These are phyloP conservation scores for Zelleria hepariella DNA, from an alignment of 2,888 invertebrate genomes.

Conservation along the genomic window DNA sequence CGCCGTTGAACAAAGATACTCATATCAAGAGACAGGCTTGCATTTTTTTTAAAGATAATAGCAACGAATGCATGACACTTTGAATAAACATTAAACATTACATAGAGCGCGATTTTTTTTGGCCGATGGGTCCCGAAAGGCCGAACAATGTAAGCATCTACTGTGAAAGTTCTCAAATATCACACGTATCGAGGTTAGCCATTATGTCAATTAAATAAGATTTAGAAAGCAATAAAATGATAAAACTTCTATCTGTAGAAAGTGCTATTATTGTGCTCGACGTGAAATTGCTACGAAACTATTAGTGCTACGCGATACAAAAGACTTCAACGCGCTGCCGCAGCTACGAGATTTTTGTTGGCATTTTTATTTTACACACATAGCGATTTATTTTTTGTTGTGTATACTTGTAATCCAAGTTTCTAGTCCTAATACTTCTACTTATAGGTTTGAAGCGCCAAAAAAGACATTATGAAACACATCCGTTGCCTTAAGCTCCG, in stretches of 20 bases:
- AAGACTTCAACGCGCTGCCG: slow-evolving; percentile 51
- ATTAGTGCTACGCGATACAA: slow-evolving; percentile 23
- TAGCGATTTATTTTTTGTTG: neutral
- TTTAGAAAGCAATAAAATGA: slow-evolving; percentile 4
- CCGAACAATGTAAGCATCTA: neutral
- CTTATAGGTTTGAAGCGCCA: no score
- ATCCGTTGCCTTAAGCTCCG: neutral
- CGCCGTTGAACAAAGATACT: no score
- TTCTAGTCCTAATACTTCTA: no score
- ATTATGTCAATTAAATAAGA: slow-evolving; percentile 4
- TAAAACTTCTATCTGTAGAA: slow-evolving; percentile 20
- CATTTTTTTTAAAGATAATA: no score
- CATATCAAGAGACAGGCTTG: no score
- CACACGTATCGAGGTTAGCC: neutral
- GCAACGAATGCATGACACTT: no score
- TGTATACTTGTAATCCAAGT: no score
- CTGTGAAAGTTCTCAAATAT: neutral
- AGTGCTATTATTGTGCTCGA: slow-evolving; percentile 14
- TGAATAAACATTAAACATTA: neutral
- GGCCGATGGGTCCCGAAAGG: neutral
- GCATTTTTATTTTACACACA: neutral
- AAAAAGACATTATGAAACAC: neutral
- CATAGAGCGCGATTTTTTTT: neutral
- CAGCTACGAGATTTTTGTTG: neutral
- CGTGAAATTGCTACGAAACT: slow-evolving; percentile 2